Evolutionary conservation across 2,797 vertebrate species (phyloP).

Genomic region (Nyctalus aviator): DNA sequence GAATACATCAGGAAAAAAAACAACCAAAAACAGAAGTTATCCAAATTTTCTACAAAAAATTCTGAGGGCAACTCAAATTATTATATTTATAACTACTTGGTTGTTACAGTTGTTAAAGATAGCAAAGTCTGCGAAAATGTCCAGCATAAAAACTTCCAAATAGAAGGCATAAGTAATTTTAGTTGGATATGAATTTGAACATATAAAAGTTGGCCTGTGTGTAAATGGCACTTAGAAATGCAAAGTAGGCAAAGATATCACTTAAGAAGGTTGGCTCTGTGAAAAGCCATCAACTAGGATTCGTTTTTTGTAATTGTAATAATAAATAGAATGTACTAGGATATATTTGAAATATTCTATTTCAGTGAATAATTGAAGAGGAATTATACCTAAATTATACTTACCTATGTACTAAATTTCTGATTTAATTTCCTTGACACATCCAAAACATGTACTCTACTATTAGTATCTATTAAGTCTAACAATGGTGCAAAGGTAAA

Average conservation of each 20-base stretch:
- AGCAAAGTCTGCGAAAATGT: background rate
- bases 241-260: background rate
- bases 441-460: background rate
- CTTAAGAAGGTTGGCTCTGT: background rate
- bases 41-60: slow-evolving; percentile 3
- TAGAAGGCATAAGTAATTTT: background rate
- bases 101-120: background rate
- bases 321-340: background rate
- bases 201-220: background rate
- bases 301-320: background rate
- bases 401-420: background rate
- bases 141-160: background rate
- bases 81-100: background rate
- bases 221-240: background rate
- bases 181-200: background rate
- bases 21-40: background rate
- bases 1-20: background rate
- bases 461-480: background rate
- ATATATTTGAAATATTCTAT: background rate
- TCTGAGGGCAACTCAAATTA: background rate
- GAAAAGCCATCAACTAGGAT: background rate
- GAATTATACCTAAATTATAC: background rate
- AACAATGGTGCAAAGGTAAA: background rate
- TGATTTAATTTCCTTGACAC: background rate
- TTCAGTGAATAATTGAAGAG: background rate